Base-by-base conservation (phyloP, 2,113 vertebrate genomes). In the Cyprinus carpio region DNA sequence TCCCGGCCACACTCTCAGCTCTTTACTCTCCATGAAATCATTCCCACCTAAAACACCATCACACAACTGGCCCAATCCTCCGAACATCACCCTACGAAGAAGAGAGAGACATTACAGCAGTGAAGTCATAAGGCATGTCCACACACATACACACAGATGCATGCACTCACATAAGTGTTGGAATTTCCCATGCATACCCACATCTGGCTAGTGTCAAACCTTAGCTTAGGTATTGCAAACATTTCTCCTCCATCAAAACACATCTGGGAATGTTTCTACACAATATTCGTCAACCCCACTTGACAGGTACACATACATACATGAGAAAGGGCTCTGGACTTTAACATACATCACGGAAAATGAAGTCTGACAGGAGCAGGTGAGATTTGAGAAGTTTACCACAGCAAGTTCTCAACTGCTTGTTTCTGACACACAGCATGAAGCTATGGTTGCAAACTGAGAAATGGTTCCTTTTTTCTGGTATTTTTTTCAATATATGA, bases 41-140 rank as follows among this genome's bases (percentile, higher is more conserved):
- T 98, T 96, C 82, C 95, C 92, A 0, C 97, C 97, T 75, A 98
- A 89, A 76, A 97, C 96, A 0, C 97, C 97, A 0, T 98, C 97
- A 0, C 95, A 94, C 88, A 99, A 90, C 89, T 99, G 97, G 62
- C 97, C 97, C 82, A 99, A 89, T 2, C 97, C 97, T 10, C 97
- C 97, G 0, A 97, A 98, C 87, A 96, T 95, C 90, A 97, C 86
- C 91, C 97, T 98, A 91, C 1, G 71, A 51, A 84, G 71, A 75
- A 75, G 37, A 72, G 46, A 75, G 64, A 75, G 25, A 43, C 16
- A 69, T 51, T 12, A 69, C 7, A 40, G 40, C 40, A 40, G 40
- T 40, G 40, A 10, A 43, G 23, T 51, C 69, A 46, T 69, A 8
- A 5, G 60, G n/a, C 15, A 69, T 34, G 16, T 20, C 15, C 13